These are phyloP conservation scores for Drosophila subsilvestris DNA, from an alignment of 2,888 invertebrate genomes.

Conservation along the genomic window DNA sequence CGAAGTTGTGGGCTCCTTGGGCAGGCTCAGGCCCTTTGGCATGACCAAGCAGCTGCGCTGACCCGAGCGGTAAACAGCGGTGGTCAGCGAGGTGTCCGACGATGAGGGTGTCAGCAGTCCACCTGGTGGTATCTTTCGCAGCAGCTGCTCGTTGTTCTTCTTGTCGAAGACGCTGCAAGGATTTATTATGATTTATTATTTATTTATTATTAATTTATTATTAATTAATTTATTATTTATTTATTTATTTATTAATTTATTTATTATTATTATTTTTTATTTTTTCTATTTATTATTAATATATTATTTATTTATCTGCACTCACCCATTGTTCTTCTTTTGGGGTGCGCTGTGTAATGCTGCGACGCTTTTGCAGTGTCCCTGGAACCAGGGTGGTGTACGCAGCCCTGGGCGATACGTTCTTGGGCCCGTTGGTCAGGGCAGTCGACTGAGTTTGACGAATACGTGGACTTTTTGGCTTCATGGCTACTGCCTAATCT, in stretches of 20 bases:
- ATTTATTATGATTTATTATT: no score
- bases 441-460: constrained; percentile 24
- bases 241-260: no score
- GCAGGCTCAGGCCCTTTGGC: constrained; percentile 4
- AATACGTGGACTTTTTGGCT: constrained; percentile 53
- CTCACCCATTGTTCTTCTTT: constrained; percentile 47
- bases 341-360: constrained; percentile 15
- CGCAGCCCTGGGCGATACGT: constrained; percentile 48
- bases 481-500: constrained; percentile 35
- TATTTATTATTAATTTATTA: not conserved
- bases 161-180: constrained; percentile 42
- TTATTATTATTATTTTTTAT: no score
- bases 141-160: constrained; percentile 20
- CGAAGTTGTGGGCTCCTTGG: constrained; percentile 3
- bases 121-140: constrained; percentile 47
- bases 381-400: constrained; percentile 43
- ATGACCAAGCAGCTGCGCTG: constrained; percentile 3
- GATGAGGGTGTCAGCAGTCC: constrained; percentile 68
- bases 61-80: constrained; percentile 31
- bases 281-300: no score
- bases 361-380: constrained; percentile 46
- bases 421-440: constrained; percentile 13
- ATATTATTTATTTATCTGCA: not conserved
- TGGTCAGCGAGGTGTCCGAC: constrained; percentile 60
- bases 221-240: no score